These are phyloP conservation scores for Acrobeloides nanus DNA, from an alignment of 2,888 invertebrate species.

Conservation along the genomic window DNA sequence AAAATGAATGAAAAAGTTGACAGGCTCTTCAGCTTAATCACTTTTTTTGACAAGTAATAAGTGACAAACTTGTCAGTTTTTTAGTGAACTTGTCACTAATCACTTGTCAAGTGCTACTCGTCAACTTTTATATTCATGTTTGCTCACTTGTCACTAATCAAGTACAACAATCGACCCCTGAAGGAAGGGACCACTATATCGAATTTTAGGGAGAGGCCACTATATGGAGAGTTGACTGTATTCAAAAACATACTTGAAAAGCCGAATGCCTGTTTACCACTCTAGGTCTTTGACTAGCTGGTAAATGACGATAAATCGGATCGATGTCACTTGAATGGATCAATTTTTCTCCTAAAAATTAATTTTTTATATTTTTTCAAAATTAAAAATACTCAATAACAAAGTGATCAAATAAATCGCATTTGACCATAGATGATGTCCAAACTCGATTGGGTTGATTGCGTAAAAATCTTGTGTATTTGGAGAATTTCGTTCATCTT, in stretches of 20 bases:
- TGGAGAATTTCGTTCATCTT: slow-evolving; percentile 30
- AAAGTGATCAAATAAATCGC: slow-evolving; percentile 88
- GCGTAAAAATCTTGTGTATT: slow-evolving; percentile 45
- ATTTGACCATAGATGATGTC: slow-evolving; percentile 83
- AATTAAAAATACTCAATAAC: slow-evolving; percentile 61
- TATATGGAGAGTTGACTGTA: too few relatives aligned
- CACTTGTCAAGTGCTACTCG: too few relatives aligned
- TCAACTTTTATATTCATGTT: too few relatives aligned
- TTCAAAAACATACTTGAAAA: slow-evolving; percentile 78
- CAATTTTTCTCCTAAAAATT: slow-evolving; percentile 38
- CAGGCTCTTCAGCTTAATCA: too few relatives aligned
- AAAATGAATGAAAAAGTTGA: too few relatives aligned
- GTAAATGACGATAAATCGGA: slow-evolving; percentile 84
- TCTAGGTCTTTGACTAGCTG: slow-evolving; percentile 86
- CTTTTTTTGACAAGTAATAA: too few relatives aligned
- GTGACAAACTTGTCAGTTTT: too few relatives aligned
- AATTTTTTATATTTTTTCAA: not conserved
- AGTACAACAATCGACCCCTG: too few relatives aligned
- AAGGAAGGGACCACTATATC: too few relatives aligned
- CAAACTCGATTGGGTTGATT: slow-evolving; percentile 50
- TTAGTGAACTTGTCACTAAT: too few relatives aligned
- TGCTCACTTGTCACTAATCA: too few relatives aligned
- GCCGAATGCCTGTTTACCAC: slow-evolving; percentile 88
- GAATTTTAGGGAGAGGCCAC: too few relatives aligned
- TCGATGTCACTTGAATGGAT: slow-evolving; percentile 82